These are phyloP conservation scores for Spicauda simplicius DNA, from an alignment of 2,888 invertebrate species.

Conservation along the genomic window DNA sequence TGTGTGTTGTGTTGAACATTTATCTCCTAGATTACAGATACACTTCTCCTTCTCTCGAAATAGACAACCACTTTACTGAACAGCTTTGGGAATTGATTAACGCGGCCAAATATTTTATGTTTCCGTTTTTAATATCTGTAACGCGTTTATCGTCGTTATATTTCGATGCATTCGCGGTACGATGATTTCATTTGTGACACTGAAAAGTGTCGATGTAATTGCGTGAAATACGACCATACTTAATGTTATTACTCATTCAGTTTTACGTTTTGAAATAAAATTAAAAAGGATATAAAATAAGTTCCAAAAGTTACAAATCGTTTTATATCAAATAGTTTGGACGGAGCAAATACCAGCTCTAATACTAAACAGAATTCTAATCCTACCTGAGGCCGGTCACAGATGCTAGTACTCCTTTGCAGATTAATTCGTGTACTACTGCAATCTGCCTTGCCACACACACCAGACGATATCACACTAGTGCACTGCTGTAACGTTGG, in stretches of 20 bases:
- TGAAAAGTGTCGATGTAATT: conserved; percentile 21
- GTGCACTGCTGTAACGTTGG: no score
- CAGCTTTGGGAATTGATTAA: conserved; percentile 29
- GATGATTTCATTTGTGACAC: conserved; percentile 15
- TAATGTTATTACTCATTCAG: no score
- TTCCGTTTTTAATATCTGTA: conserved; percentile 5
- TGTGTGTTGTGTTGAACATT: conserved; percentile 43
- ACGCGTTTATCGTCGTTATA: conserved; percentile 13
- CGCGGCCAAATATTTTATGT: conserved; percentile 25
- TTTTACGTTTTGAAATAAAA: no score
- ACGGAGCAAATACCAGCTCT: no score
- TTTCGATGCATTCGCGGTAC: conserved; percentile 16
- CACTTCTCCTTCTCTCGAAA: conserved; percentile 30
- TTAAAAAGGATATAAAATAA: background rate
- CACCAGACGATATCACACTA: no score
- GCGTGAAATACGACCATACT: conserved; percentile 5
- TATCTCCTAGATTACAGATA: conserved; percentile 51
- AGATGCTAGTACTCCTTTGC: no score
- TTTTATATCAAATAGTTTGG: no score
- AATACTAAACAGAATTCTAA: no score
- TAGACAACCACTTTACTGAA: conserved; percentile 34
- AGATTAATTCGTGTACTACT: no score
- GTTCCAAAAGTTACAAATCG: no score
- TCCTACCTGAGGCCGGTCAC: no score
- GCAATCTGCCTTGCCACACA: no score